Evolutionary conservation across 2,797 vertebrate species (phyloP).

Genomic region (Poeciliopsis presidionis): DNA sequence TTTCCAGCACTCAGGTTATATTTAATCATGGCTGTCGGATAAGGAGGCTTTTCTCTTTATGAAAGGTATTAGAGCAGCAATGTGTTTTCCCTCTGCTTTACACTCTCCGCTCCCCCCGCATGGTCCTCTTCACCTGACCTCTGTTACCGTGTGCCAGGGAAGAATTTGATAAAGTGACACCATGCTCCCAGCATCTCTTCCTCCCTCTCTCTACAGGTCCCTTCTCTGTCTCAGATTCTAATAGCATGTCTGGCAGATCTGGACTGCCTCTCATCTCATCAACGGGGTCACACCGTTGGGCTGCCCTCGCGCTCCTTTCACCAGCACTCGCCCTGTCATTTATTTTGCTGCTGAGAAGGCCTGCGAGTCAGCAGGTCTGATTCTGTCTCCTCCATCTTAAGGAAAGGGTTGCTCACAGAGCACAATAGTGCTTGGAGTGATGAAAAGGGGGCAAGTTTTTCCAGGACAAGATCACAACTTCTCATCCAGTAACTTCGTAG

Average conservation of each 20-base stretch:
- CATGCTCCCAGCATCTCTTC: slow-evolving; percentile 50
- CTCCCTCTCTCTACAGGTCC: slow-evolving; percentile 54
- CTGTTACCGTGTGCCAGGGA: slow-evolving; percentile 75
- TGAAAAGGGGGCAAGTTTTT: slow-evolving; percentile 40
- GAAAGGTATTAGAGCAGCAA: slow-evolving; percentile 79
- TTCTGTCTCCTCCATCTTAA: slow-evolving; percentile 71
- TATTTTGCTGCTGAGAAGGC: slow-evolving; percentile 67
- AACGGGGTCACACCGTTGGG: slow-evolving; percentile 73
- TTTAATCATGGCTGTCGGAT: slow-evolving; percentile 80
- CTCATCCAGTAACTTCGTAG: slow-evolving; percentile 48
- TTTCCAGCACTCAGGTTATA: slow-evolving; percentile 72
- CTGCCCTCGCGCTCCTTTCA: slow-evolving; percentile 58
- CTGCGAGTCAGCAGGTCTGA: slow-evolving; percentile 59
- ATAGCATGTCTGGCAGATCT: slow-evolving; percentile 72
- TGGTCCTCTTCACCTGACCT: slow-evolving; percentile 77
- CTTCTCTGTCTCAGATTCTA: slow-evolving; percentile 66
- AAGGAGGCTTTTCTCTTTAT: slow-evolving; percentile 81
- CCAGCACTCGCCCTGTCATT: slow-evolving; percentile 69
- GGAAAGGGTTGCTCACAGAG: slow-evolving; percentile 64
- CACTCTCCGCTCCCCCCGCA: slow-evolving; percentile 65
- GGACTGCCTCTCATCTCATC: slow-evolving; percentile 78
- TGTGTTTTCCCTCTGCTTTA: slow-evolving; percentile 82
- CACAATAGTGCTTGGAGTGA: slow-evolving; percentile 21
- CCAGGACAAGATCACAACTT: slow-evolving; percentile 45
- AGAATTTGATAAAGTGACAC: slow-evolving; percentile 83